Percentiles rank a stretch among this genome's conserved stretches.
phyloP scores from a whole-genome alignment of 2,888 invertebrate species.

The Philaethria dido region DNA sequence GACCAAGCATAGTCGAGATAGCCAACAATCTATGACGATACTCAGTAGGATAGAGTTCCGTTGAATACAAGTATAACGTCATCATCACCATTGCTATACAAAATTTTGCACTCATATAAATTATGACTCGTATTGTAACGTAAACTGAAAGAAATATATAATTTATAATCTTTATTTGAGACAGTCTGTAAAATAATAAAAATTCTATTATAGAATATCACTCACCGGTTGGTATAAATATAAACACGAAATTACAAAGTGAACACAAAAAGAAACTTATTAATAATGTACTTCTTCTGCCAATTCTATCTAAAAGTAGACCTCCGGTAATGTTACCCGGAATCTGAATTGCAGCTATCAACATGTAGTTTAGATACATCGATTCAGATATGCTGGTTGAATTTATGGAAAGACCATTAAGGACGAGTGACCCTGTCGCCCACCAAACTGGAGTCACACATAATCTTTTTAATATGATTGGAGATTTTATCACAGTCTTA shows the following conservation, averaged over 20 bases:
- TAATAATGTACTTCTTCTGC: conserved; percentile 62
- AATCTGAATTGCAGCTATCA: conserved; percentile 84
- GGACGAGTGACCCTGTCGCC: conserved; percentile 88
- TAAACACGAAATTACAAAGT: conserved; percentile 44
- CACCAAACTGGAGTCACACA: conserved; percentile 86
- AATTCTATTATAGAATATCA: not conserved
- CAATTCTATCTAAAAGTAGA: conserved; percentile 75
- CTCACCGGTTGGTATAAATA: conserved; percentile 49
- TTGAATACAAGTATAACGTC: conserved; percentile 83
- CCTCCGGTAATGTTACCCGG: conserved; percentile 85
- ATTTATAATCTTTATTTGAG: not conserved
- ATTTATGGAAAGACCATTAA: conserved; percentile 88
- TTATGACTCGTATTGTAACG: conserved; percentile 61
- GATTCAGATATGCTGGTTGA: conserved; percentile 87
- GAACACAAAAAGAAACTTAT: conserved; percentile 43
- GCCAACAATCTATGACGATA: conserved; percentile 84
- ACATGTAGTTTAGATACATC: conserved; percentile 86
- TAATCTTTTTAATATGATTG: conserved; percentile 78
- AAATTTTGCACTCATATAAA: conserved; percentile 83
- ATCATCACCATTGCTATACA: conserved; percentile 83
- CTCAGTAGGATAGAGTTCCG: conserved; percentile 86
- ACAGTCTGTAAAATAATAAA: not conserved
- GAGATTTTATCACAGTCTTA: conserved; percentile 70
- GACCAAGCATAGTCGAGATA: conserved; percentile 85
- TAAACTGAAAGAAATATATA: conserved; percentile 54